phyloP scores from a whole-genome alignment of 2,113 vertebrate genomes.

The Urocolius indicus region DNA sequence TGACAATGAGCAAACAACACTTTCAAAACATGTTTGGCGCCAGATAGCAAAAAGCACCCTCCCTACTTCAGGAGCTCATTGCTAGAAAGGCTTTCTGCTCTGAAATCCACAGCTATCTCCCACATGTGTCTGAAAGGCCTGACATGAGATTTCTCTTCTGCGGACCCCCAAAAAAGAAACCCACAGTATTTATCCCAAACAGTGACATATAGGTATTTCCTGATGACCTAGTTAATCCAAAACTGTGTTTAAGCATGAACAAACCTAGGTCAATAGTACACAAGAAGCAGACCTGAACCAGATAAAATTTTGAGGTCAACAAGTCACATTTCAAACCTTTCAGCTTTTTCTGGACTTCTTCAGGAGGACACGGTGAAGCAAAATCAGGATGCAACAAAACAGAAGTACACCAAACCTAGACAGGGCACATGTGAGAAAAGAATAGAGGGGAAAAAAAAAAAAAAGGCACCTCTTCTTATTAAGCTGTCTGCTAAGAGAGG shows the following conservation, averaged over 20 bases:
- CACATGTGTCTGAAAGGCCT: not conserved
- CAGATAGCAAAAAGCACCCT: constrained; percentile 61
- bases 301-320: not conserved
- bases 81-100: constrained; percentile 12
- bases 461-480: rapidly evolving
- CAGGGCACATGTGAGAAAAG: not conserved
- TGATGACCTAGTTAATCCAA: not conserved
- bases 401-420: not conserved
- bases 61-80: constrained; percentile 1
- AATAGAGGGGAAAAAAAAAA: not conserved
- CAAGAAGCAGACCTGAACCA: not conserved
- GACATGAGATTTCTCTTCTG: not conserved
- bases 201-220: not conserved
- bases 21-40: constrained; percentile 49
- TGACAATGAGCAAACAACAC: constrained; percentile 65
- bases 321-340: not conserved
- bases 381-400: not conserved
- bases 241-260: not conserved
- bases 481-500: rapidly evolving
- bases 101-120: not conserved
- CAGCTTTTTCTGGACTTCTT: not conserved
- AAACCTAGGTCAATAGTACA: not conserved
- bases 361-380: not conserved
- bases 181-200: not conserved
- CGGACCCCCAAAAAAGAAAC: not conserved